A percentile compares a stretch with the other conserved stretches of the same genome.
Evolutionary conservation across 2,888 invertebrate species (phyloP).

Genomic region (Idaea aversata): DNA sequence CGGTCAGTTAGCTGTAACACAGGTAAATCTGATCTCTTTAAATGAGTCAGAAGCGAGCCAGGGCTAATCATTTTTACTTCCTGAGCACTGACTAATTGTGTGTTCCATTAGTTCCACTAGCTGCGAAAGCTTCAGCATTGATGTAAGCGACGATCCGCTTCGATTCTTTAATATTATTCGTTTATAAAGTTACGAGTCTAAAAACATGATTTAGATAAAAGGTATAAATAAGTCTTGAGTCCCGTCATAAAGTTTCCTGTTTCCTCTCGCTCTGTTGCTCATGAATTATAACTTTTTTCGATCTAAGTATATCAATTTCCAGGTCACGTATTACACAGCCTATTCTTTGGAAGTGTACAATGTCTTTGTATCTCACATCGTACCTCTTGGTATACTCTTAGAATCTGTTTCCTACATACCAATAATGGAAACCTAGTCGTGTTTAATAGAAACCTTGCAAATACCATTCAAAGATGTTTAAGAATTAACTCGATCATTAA

Average conservation of each 20-base stretch:
- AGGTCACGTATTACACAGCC: slow-evolving; percentile 19
- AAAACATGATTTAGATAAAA: neutral
- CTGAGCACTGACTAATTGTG: slow-evolving; percentile 64
- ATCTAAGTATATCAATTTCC: slow-evolving; percentile 4
- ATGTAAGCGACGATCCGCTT: slow-evolving; percentile 48
- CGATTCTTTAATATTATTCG: slow-evolving; percentile 42
- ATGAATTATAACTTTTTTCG: slow-evolving; percentile 26
- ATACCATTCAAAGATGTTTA: slow-evolving; percentile 48
- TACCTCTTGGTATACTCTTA: slow-evolving; percentile 26
- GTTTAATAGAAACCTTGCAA: slow-evolving; percentile 45
- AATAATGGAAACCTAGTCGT: slow-evolving; percentile 47
- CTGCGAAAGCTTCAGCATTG: slow-evolving; percentile 50
- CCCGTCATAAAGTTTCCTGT: slow-evolving; percentile 33
- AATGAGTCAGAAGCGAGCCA: slow-evolving; percentile 53
- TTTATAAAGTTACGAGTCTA: slow-evolving; percentile 16
- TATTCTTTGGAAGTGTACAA: slow-evolving; percentile 19
- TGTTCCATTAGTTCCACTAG: slow-evolving; percentile 69
- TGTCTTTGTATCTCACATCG: slow-evolving; percentile 12
- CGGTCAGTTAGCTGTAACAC: slow-evolving; percentile 25
- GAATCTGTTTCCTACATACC: slow-evolving; percentile 56
- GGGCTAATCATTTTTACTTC: slow-evolving; percentile 67
- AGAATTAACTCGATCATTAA: slow-evolving; percentile 45
- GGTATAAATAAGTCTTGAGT: slow-evolving; percentile 9
- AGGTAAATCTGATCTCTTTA: slow-evolving; percentile 48
- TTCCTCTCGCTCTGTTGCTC: slow-evolving; percentile 36